Evolutionary conservation across 2,888 invertebrate species (phyloP).

Genomic region (Ischnura elegans): DNA sequence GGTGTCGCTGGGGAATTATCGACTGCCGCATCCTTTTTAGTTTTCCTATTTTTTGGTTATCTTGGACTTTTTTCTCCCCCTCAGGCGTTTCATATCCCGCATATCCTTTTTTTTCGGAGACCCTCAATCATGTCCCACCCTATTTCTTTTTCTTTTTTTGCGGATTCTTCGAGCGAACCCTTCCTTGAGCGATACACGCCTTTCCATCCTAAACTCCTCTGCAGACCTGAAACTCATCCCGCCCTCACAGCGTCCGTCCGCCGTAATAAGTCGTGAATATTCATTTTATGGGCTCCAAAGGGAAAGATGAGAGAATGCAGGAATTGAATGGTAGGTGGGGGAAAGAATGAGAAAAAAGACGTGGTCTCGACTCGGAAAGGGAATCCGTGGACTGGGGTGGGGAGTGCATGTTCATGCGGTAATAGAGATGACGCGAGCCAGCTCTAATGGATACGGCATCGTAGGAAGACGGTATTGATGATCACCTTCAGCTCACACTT

Average conservation of each 20-base stretch:
- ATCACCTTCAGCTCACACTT: background rate
- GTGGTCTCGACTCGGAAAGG: conserved; percentile 43
- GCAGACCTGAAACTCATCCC: background rate
- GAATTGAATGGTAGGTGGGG: conserved; percentile 19
- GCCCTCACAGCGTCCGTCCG: conserved; percentile 48
- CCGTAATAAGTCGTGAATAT: conserved; percentile 66
- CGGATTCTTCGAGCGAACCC: background rate
- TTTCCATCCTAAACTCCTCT: background rate
- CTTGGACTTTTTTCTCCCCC: background rate
- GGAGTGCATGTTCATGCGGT: background rate
- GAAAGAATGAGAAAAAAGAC: background rate
- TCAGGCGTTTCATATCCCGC: background rate
- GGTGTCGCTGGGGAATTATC: background rate
- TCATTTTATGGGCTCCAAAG: conserved; percentile 66
- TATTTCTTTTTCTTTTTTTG: background rate
- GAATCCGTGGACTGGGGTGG: conserved; percentile 25
- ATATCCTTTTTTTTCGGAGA: background rate
- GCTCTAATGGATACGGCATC: background rate
- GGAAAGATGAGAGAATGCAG: conserved; percentile 58
- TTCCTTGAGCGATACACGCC: background rate
- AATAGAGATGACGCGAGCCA: background rate
- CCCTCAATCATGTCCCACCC: conserved; percentile 15
- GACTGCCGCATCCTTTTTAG: background rate
- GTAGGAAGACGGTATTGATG: background rate
- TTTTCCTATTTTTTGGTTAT: background rate